Evolutionary conservation across 2,888 invertebrate genomes (phyloP).

Genomic region (Incurvaria masculella): DNA sequence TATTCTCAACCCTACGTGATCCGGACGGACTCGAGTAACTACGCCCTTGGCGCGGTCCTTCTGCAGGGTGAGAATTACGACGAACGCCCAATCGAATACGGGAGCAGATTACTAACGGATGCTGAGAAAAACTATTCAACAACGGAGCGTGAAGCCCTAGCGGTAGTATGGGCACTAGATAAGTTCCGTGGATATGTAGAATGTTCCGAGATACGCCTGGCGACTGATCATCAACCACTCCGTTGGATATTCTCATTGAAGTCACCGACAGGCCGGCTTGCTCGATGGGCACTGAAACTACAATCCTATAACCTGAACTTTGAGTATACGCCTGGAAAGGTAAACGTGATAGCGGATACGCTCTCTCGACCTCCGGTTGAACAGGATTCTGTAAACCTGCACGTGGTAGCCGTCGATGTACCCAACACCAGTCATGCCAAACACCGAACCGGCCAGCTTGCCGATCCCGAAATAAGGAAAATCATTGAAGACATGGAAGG

Average conservation of each 20-base stretch:
- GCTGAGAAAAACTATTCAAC: conserved; percentile 21
- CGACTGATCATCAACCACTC: conserved; percentile 35
- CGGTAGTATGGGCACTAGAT: conserved; percentile 20
- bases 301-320: conserved; percentile 28
- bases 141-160: conserved; percentile 21
- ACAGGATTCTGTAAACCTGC: background rate
- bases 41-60: conserved; percentile 12
- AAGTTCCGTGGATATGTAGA: conserved; percentile 32
- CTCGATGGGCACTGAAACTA: conserved; percentile 31
- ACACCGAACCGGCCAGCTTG: conserved; percentile 4
- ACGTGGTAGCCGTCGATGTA: conserved; percentile 1
- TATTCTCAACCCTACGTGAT: conserved; percentile 11
- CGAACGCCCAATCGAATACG: conserved; percentile 12
- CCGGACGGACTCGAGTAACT: conserved; percentile 15
- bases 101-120: background rate
- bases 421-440: conserved; percentile 1
- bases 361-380: conserved; percentile 21
- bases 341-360: conserved; percentile 29
- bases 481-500: conserved; percentile 6
- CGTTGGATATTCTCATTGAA: conserved; percentile 27
- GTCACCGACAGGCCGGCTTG: conserved; percentile 28
- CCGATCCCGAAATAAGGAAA: conserved; percentile 6
- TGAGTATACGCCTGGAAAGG: conserved; percentile 25
- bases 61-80: conserved; percentile 12
- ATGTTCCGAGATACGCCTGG: conserved; percentile 22